A percentile compares a stretch with the other conserved stretches of the same genome.
These are phyloP conservation scores for Aethes cnicana DNA, from an alignment of 2,888 invertebrate genomes.

Conservation along the genomic window DNA sequence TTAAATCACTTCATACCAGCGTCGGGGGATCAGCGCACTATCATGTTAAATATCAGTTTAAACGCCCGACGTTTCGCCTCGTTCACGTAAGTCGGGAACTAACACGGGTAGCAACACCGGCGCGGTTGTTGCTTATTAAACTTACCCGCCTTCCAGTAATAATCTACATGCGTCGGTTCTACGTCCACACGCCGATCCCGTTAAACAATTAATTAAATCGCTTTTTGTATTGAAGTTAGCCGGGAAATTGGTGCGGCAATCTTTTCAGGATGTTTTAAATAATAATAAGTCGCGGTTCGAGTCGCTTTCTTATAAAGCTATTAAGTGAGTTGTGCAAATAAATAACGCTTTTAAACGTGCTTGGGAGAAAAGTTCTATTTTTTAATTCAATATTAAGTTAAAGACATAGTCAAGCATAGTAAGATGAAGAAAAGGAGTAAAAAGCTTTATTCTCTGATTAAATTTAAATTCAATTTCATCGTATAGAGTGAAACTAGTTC, in stretches of 20 bases:
- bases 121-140: constrained; percentile 66
- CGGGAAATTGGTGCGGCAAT: neutral
- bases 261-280: neutral
- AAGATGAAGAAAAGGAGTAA: no score
- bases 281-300: neutral
- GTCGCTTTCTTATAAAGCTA: neutral
- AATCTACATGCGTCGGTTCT: constrained; percentile 30
- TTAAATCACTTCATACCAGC: constrained; percentile 26
- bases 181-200: constrained; percentile 23
- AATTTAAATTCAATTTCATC: no score
- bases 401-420: no score
- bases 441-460: no score
- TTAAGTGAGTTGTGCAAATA: neutral
- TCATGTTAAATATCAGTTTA: constrained; percentile 53
- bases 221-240: neutral
- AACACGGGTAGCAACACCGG: constrained; percentile 50
- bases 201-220: constrained; percentile 30
- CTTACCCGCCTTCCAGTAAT: constrained; percentile 41
- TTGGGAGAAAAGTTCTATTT: no score
- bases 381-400: no score
- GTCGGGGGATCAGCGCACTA: constrained; percentile 31
- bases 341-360: no score
- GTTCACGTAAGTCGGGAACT: constrained; percentile 51
- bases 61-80: constrained; percentile 51
- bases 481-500: no score